A percentile compares a stretch with the other conserved stretches of the same genome.
phyloP scores from a whole-genome alignment of 2,113 vertebrate species.

The Mystacornis crossleyi region DNA sequence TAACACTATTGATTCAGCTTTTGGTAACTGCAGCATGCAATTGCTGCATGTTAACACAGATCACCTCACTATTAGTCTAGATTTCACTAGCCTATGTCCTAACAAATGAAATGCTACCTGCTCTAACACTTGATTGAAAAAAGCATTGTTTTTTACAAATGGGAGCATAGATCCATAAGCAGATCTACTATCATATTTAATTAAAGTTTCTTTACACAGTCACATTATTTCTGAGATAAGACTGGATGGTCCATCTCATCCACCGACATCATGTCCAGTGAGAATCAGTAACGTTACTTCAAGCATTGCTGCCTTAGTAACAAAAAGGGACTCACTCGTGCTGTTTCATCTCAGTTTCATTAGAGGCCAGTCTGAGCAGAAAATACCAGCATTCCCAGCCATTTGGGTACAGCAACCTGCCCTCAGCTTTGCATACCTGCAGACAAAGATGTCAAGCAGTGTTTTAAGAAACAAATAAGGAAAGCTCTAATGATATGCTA shows the following conservation, averaged over 20 bases:
- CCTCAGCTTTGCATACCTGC: accelerated
- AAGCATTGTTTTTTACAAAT: not conserved
- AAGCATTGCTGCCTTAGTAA: not conserved
- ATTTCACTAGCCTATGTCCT: not conserved
- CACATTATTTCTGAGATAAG: not conserved
- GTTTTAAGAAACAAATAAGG: not conserved
- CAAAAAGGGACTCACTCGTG: accelerated
- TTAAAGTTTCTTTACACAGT: not conserved
- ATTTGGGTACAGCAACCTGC: not conserved
- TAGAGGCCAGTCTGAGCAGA: not conserved
- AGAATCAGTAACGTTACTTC: not conserved
- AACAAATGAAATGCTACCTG: not conserved
- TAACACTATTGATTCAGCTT: not conserved
- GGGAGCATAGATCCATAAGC: not conserved
- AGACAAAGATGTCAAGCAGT: not conserved
- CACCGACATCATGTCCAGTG: not conserved
- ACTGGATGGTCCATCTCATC: not conserved
- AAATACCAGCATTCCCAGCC: not conserved
- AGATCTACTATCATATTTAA: not conserved
- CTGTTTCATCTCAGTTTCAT: not conserved
- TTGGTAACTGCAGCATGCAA: not conserved
- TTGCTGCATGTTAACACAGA: not conserved
- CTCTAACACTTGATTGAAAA: not conserved
- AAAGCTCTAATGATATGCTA: not conserved
- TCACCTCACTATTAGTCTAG: not conserved